A percentile compares a stretch with the other conserved stretches of the same genome.
These are phyloP conservation scores for Drosophila picticornis DNA, from an alignment of 2,888 invertebrate genomes.

Conservation along the genomic window DNA sequence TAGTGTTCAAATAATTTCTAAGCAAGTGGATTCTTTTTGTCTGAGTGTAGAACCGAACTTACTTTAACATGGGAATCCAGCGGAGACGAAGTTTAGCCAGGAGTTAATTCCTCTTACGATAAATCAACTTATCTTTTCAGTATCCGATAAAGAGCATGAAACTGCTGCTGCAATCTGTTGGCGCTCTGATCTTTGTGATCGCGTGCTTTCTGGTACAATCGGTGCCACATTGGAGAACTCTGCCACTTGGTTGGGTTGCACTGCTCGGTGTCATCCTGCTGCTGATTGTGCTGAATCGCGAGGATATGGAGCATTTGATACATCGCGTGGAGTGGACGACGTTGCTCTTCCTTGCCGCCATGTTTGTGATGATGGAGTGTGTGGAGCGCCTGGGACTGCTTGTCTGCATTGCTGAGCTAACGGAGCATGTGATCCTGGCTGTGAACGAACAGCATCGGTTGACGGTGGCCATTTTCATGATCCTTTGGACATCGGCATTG, in stretches of 20 bases:
- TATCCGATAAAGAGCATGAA: slow-evolving; percentile 92
- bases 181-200: slow-evolving; percentile 90
- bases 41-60: not conserved
- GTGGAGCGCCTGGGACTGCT: slow-evolving; percentile 92
- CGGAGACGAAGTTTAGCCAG: not conserved
- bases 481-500: slow-evolving; percentile 94
- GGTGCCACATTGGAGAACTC: slow-evolving; percentile 89
- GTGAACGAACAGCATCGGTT: slow-evolving; percentile 88
- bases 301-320: slow-evolving; percentile 84
- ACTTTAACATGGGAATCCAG: accelerated
- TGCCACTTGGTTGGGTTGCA: slow-evolving; percentile 95
- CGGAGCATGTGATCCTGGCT: slow-evolving; percentile 88
- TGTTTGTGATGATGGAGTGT: slow-evolving; percentile 87
- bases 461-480: slow-evolving; percentile 91
- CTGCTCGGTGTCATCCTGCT: slow-evolving; percentile 92
- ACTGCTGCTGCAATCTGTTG: slow-evolving; percentile 90
- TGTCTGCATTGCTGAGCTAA: slow-evolving; percentile 91
- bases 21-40: not conserved
- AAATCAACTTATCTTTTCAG: slow-evolving; percentile 86
- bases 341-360: slow-evolving; percentile 84
- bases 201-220: slow-evolving; percentile 93
- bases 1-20: not conserved
- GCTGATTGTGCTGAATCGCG: slow-evolving; percentile 90
- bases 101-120: accelerated
- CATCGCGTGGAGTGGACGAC: slow-evolving; percentile 85